Percentiles rank a stretch among this genome's conserved stretches.
Evolutionary conservation across 2,797 vertebrate genomes (phyloP).

Genomic region (Sebastes iracundus): DNA sequence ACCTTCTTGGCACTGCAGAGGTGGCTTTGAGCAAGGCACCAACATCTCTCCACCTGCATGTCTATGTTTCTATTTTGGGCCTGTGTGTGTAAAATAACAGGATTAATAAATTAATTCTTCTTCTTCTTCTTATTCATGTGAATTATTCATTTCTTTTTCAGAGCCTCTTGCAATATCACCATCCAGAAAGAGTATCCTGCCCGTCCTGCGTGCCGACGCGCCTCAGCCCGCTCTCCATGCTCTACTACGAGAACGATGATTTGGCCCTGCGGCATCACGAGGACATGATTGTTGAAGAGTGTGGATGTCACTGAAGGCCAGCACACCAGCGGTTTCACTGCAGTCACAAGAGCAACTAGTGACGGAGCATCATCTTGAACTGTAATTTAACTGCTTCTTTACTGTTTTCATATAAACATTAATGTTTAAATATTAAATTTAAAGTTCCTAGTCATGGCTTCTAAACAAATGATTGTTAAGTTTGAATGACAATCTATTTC

Average conservation of each 20-base stretch:
- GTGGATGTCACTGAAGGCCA: conserved; percentile 87
- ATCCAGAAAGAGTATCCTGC: conserved; percentile 85
- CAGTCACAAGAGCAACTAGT: neutral
- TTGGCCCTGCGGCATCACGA: conserved; percentile 88
- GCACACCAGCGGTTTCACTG: neutral
- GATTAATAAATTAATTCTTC: neutral
- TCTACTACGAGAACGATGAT: conserved; percentile 88
- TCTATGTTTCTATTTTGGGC: neutral
- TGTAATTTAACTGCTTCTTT: neutral
- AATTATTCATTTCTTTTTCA: conserved; percentile 55
- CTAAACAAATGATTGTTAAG: neutral
- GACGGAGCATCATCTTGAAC: neutral
- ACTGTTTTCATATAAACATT: neutral
- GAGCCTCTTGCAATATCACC: conserved; percentile 88
- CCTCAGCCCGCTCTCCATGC: conserved; percentile 90
- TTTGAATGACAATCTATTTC: conserved; percentile 14
- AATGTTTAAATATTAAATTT: conserved; percentile 1
- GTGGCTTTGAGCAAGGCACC: neutral
- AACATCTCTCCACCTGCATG: neutral
- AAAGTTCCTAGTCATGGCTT: neutral
- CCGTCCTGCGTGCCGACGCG: conserved; percentile 86
- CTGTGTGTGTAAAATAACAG: neutral
- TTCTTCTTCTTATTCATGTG: neutral
- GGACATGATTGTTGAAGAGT: conserved; percentile 94
- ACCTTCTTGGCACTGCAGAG: neutral